Evolutionary conservation across 2,797 vertebrate species (phyloP).

Genomic region (Setipinna tenuifilis): DNA sequence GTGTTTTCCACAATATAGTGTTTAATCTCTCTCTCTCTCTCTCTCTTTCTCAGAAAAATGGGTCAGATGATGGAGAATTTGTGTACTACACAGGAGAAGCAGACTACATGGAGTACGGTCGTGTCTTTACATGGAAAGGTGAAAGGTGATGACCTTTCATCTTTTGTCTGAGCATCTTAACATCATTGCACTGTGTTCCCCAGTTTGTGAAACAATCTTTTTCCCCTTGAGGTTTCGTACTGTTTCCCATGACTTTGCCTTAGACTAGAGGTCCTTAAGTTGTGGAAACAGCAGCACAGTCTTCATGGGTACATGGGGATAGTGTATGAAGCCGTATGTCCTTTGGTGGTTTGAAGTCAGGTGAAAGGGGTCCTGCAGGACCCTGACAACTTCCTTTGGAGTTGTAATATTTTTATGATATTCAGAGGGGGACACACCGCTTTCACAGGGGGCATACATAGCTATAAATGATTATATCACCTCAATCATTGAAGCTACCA

Average conservation of each 20-base stretch:
- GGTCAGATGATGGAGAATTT: conserved; percentile 70
- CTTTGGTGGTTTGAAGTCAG: neutral
- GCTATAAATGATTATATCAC: too few species aligned
- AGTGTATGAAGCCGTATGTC: neutral
- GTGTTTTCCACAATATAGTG: neutral
- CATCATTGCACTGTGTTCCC: neutral
- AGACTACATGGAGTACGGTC: conserved; percentile 78
- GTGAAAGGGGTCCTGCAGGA: neutral
- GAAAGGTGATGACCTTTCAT: conserved; percentile 68
- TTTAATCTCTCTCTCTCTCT: too few species aligned
- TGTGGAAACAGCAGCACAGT: neutral
- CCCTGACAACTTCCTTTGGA: neutral
- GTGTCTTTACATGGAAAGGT: conserved; percentile 73
- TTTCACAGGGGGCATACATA: too few species aligned
- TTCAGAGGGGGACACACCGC: too few species aligned
- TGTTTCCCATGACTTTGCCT: neutral
- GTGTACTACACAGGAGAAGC: conserved; percentile 76
- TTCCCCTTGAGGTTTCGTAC: neutral
- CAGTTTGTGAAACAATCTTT: neutral
- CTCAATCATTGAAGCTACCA: too few species aligned
- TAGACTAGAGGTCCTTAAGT: neutral
- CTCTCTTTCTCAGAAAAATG: conserved; percentile 73
- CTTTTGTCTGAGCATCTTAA: neutral
- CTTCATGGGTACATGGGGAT: neutral
- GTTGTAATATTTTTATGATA: too few species aligned